Evolutionary conservation across 92 coral and sea anemone genomes (phyloP).

Genomic region (Umimayanthus kanabou): DNA sequence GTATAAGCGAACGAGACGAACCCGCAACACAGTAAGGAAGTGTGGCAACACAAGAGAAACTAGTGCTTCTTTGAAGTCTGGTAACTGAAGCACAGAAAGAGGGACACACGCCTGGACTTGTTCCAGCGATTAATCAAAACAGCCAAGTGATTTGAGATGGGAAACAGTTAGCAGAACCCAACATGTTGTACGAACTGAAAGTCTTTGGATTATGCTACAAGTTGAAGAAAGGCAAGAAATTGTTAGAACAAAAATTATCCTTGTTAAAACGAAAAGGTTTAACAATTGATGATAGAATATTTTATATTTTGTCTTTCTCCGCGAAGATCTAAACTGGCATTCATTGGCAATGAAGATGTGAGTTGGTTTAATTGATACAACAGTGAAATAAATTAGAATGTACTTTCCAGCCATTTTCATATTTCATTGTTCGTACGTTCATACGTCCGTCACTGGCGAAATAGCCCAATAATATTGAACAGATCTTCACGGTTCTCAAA

Average conservation of each 20-base stretch:
- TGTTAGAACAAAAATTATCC: too few relatives aligned
- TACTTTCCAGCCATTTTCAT: background rate
- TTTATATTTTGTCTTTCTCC: too few relatives aligned
- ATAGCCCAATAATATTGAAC: background rate
- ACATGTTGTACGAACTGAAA: background rate
- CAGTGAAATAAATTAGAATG: background rate
- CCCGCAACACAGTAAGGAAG: background rate
- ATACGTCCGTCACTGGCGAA: background rate
- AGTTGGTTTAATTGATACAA: background rate
- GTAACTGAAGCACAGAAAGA: background rate
- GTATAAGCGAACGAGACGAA: background rate
- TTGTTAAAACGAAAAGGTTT: too few relatives aligned
- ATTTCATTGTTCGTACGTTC: too few relatives aligned
- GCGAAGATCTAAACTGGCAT: background rate
- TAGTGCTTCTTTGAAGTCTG: background rate
- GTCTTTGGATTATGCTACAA: background rate
- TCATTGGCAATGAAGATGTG: background rate
- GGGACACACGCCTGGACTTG: background rate
- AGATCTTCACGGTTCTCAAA: background rate
- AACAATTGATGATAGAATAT: background rate
- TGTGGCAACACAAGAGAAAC: background rate
- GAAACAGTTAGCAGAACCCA: too few relatives aligned
- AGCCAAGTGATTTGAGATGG: background rate
- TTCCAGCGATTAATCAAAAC: background rate
- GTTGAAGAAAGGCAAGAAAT: background rate